Base-by-base conservation (phyloP, 2,797 vertebrate genomes). In the Oryzias dopingdopingensis region DNA sequence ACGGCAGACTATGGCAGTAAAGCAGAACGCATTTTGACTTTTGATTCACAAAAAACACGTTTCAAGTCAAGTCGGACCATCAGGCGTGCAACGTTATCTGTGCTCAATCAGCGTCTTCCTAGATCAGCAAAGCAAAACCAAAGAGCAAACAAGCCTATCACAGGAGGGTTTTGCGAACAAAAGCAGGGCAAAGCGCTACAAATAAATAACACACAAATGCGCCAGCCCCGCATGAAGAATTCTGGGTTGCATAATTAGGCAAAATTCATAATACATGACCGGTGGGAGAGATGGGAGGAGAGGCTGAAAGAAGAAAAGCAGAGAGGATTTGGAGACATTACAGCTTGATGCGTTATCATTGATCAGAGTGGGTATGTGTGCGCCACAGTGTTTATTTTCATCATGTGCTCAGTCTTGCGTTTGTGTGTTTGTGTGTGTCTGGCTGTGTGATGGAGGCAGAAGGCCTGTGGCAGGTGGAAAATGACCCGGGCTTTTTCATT, bases 201-300 rank as follows among this genome's bases (percentile, higher is more conserved):
- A 86, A 88, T 82, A 81, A 90, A 37, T 37, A 90, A 88, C 77
- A 83, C 86, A 76, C 76, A 87, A 86, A 85, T 76, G 81, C 82
- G 86, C 80, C 82, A 86, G 72, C 74, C 32, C 76, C 56, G 69
- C 67, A 78, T 78, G 77, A 89, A 75, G 79, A 85, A 84, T 83
- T 80, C 77, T 62, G 73, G 80, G 83, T 79, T 66, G 77, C 52
- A 83, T 89, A 92, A 92, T 92, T 89, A 90, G 83, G 77, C 68
- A 69, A 81, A 82, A 88, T 92, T 90, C 87, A 92, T 90, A 88
- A 88, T 85, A 87, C 86, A 91, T 90, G 86, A 89, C 81, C 64
- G 18, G 46, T 63, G 81, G 80, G 78, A 23, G 15, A 1, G 52
- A 10, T 52, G 41, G 24, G 46, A 57, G 29, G 26, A 22, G 47